Base-by-base conservation (phyloP, 2,888 invertebrate genomes). In the Idaea biselata region DNA sequence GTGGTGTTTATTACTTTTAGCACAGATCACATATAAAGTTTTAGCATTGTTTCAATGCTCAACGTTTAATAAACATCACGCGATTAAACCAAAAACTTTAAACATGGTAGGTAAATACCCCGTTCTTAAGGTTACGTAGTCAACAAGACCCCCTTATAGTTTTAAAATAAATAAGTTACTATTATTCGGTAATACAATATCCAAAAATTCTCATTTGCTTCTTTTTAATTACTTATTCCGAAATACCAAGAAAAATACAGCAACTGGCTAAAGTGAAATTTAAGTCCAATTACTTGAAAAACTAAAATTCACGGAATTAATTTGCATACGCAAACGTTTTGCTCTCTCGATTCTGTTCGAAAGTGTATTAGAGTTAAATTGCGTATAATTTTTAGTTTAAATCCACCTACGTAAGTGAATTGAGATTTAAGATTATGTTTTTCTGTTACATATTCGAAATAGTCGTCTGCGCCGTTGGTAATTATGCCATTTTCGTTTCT, bases 261-360 rank as follows among this genome's bases (percentile, higher is more conserved):
- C 25, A 25, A 25, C 3, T 11, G 11, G 44, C 11, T 44, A 11
- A 44, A 68, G 71, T 55, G 69, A 69, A 69, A 71, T 58, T 63
- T 31, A 55, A 57, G 60, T 56, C 61, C 64, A 67, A 68, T 65
- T 66, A 59, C 58, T 44, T 61, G 18, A 65, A 67, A 66, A 68
- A 64, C 44, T 64, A 66, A 67, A 60, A 66, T 59, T 68, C 63
- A 65, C 54, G 60, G 60, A 64, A 62, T 53, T 55, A 58, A 71
- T 84, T 84, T 78, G 66, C 83, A 84, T 84, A 82, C 76, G 70
- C 69, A 63, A 70, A 66, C 67, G 69, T 64, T 69, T 64, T 65
- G 68, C 70, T 72, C 81, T 82, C 77, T 78, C 77, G 68, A 72
- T 76, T 71, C 75, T 71, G 14, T 73, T 77, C 69, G 80, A 84